Evolutionary conservation across 2,797 vertebrate genomes (phyloP).

Genomic region (Thaleichthys pacificus): DNA sequence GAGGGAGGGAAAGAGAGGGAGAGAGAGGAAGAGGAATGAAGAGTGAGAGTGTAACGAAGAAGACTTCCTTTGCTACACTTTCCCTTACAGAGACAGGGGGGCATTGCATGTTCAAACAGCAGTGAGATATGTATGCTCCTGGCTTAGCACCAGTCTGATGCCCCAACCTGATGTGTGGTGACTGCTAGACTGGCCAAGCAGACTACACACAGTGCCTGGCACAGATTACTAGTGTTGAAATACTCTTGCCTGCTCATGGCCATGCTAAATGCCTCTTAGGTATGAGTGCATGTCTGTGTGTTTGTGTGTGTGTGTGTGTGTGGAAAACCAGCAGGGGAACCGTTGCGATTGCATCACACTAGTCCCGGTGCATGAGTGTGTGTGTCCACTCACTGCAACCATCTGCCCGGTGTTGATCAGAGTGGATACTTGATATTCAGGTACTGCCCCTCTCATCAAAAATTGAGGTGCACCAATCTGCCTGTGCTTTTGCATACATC

Average conservation of each 20-base stretch:
- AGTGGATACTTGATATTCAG: neutral
- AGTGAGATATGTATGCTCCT: neutral
- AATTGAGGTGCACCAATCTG: neutral
- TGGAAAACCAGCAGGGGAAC: neutral
- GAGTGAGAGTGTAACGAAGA: neutral
- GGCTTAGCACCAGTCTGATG: neutral
- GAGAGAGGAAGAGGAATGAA: neutral
- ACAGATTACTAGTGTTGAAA: neutral
- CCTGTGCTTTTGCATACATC: neutral
- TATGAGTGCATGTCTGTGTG: neutral
- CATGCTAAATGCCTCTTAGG: neutral
- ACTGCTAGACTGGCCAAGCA: neutral
- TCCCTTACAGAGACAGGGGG: neutral
- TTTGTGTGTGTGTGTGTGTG: neutral
- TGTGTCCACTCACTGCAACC: neutral
- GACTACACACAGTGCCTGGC: neutral
- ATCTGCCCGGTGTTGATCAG: neutral
- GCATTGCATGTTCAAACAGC: constrained; percentile 32
- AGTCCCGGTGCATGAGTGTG: neutral
- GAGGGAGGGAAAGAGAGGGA: neutral
- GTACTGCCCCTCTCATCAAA: neutral
- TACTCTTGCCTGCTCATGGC: neutral
- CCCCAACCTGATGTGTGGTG: neutral
- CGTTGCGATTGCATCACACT: too few species aligned
- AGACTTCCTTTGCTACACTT: neutral